Evolutionary conservation across 1,140 invertebrate genomes (phyloP).

Genomic region (Halictus rubicundus): DNA sequence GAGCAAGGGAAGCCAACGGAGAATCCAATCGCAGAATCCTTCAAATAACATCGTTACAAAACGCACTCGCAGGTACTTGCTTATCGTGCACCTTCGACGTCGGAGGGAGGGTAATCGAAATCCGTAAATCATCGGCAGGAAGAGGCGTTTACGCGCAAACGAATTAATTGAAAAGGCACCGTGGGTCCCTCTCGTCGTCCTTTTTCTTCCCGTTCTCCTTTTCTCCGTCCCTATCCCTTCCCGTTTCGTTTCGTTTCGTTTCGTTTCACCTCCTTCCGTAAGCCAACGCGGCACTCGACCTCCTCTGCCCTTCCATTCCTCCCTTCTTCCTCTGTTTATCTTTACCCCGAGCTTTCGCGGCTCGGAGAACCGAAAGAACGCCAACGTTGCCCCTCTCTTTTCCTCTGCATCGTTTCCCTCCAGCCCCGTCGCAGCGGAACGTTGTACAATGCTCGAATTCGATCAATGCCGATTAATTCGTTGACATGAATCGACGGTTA

Average conservation of each 20-base stretch:
- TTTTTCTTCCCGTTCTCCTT: conserved; percentile 15
- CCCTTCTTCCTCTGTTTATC: conserved; percentile 6
- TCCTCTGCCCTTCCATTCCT: conserved; percentile 1
- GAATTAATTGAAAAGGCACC: conserved; percentile 65
- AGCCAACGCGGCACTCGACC: conserved; percentile 14
- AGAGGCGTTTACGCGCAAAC: conserved; percentile 66
- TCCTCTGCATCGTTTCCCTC: background rate
- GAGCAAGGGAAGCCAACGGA: no score
- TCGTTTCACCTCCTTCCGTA: conserved; percentile 28
- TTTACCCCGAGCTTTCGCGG: background rate
- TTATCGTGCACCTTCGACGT: conserved; percentile 16
- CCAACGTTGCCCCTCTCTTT: background rate
- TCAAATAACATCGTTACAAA: no score
- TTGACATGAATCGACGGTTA: conserved; percentile 23
- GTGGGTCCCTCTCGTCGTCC: conserved; percentile 14
- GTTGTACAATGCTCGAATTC: background rate
- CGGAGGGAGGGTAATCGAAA: conserved; percentile 48
- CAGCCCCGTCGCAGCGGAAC: background rate
- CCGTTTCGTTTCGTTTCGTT: conserved; percentile 6
- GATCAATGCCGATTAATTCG: background rate
- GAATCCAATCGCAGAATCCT: no score
- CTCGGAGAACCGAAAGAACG: background rate
- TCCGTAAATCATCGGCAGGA: conserved; percentile 63
- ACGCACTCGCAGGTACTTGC: no score
- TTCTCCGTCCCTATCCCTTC: background rate